These are phyloP conservation scores for Stenolophus ochropezus DNA, from an alignment of 2,888 invertebrate genomes.

Conservation along the genomic window DNA sequence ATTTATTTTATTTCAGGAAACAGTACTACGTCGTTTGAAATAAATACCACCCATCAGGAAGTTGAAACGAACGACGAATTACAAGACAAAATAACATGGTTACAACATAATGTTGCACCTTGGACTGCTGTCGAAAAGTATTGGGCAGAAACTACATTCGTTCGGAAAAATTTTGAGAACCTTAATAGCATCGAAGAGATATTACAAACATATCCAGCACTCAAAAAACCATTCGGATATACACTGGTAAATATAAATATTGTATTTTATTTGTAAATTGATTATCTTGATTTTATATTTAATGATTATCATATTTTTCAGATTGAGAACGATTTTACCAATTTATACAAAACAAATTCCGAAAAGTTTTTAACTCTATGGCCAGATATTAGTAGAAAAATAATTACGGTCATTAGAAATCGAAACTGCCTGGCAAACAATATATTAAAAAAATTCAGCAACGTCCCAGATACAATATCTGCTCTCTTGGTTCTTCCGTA, in stretches of 20 bases:
- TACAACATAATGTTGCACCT: too few species aligned
- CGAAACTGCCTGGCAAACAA: too few species aligned
- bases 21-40: too few species aligned
- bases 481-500: neutral
- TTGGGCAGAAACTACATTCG: too few species aligned
- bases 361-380: neutral
- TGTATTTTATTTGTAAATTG: neutral
- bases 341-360: neutral
- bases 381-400: neutral
- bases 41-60: too few species aligned
- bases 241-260: neutral
- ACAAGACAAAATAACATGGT: too few species aligned
- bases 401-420: neutral
- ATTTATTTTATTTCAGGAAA: too few species aligned
- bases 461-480: neutral
- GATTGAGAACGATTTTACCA: neutral
- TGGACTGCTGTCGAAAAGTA: too few species aligned
- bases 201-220: neutral
- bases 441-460: too few species aligned
- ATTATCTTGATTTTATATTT: neutral
- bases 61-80: too few species aligned
- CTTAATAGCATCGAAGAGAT: neutral
- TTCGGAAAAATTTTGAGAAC: too few species aligned
- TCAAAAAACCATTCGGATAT: neutral
- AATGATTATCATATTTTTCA: neutral